Conservation (phyloP, 1,140 invertebrate genomes). For the Drosophila mojavensis region DNA sequence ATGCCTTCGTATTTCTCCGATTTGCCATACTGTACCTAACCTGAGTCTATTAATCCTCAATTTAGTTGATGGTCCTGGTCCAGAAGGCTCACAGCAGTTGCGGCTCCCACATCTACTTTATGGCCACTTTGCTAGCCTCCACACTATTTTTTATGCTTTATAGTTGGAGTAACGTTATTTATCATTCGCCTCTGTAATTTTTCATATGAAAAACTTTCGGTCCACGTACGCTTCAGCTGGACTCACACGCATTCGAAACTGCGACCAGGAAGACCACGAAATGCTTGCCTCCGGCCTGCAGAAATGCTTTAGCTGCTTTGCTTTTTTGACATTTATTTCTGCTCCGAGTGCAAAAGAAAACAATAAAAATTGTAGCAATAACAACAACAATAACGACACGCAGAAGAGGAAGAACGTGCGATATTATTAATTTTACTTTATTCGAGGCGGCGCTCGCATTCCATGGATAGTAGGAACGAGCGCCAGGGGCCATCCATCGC, state of each 20-base stretch:
- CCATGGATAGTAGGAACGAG: constrained; percentile 35
- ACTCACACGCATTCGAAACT: constrained; percentile 39
- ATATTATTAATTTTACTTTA: constrained; percentile 72
- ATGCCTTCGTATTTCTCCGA: background rate
- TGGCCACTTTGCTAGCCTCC: constrained; percentile 6
- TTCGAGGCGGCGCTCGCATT: constrained; percentile 50
- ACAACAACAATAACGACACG: constrained; percentile 7
- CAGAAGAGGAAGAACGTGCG: constrained; percentile 41
- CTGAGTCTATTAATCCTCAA: constrained; percentile 18
- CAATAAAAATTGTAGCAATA: constrained; percentile 49
- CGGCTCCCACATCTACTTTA: constrained; percentile 27
- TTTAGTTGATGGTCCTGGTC: constrained; percentile 19
- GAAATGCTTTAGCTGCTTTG: constrained; percentile 44
- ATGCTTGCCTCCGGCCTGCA: constrained; percentile 8
- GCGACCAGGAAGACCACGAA: background rate
- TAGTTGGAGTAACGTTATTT: constrained; percentile 66
- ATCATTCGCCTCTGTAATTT: constrained; percentile 74
- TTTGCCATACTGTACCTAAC: background rate
- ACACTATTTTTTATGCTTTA: constrained; percentile 38
- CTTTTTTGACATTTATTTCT: constrained; percentile 58
- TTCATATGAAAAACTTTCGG: constrained; percentile 64
- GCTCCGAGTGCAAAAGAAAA: constrained; percentile 17
- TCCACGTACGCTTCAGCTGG: constrained; percentile 4
- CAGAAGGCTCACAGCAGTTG: constrained; percentile 24
- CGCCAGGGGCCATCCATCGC: constrained; percentile 32